Base-by-base conservation (phyloP, 2,888 invertebrate species). In the Agrotis puta region DNA sequence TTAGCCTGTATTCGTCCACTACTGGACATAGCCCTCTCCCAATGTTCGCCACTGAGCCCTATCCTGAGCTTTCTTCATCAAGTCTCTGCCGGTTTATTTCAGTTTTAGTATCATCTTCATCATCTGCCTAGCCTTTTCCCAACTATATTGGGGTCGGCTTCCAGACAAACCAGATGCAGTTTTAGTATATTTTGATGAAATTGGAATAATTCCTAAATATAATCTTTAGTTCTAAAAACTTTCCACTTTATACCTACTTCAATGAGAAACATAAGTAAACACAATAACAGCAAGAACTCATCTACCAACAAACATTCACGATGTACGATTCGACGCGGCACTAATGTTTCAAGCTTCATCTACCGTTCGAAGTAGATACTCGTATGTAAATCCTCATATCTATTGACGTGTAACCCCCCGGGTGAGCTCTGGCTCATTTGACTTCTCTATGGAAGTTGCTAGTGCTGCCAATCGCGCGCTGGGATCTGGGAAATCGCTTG, bases 321-420 rank as follows among this genome's bases (percentile, higher is more conserved):
- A 64, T 51, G 59, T 73, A 64, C 66, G 58, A 62, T 50, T 68
- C 54, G 50, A 76, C 50, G 64, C 48, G 65, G 22, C 45, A 64
- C 62, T 71, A 79, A 82, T 82, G 66, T 64, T 72, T 50, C 63
- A 82, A 78, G 79, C 74, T 82, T 78, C 67, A 79, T 82, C 61
- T 71, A 79, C 58, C 61, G 72, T 56, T 58, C 74, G 62, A 54
- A 73, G 79, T 79, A 78, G 73, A 82, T 62, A 77, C 47, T 73
- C 70, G 77, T 73, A 72, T 82, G 79, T 79, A 82, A 79, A 79
- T 79, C 79, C 79, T 82, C 79, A 67, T 82, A 79, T 79, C 79
- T 79, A 79, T 82, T 79, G 79, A 82, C 82, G 74, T 79, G 64
- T 53, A 78, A 64, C 64, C 82, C 82, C 82, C 33, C 48, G 82